Evolutionary conservation across 2,113 vertebrate species (phyloP).

Genomic region (Neogobius melanostomus): DNA sequence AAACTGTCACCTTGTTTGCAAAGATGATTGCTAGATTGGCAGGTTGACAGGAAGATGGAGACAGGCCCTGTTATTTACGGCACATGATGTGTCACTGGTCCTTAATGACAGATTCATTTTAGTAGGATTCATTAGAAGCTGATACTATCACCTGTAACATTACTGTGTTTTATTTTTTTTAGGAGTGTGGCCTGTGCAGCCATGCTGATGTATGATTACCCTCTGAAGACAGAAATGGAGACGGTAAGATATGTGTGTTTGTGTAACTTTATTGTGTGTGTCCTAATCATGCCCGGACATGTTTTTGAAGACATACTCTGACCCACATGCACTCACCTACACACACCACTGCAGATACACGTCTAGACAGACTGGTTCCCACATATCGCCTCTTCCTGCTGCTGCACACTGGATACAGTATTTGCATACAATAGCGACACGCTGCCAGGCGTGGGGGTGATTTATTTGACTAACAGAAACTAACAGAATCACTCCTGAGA

Average conservation of each 20-base stretch:
- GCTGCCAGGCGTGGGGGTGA: slow-evolving; percentile 29
- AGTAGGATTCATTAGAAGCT: too few relatives aligned
- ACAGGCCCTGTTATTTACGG: slow-evolving; percentile 22
- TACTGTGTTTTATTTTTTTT: slow-evolving; percentile 30
- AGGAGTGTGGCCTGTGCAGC: slow-evolving; percentile 74
- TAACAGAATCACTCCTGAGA: background rate
- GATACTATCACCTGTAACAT: background rate
- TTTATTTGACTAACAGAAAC: background rate
- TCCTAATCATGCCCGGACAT: slow-evolving; percentile 42
- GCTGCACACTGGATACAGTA: slow-evolving; percentile 50
- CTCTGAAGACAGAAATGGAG: slow-evolving; percentile 93
- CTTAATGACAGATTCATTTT: background rate
- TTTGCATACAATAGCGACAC: slow-evolving; percentile 72
- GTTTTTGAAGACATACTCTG: slow-evolving; percentile 36
- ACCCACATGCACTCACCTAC: slow-evolving; percentile 30
- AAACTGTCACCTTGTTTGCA: background rate
- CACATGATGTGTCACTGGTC: background rate
- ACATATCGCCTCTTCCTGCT: slow-evolving; percentile 70
- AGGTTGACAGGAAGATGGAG: slow-evolving; percentile 7
- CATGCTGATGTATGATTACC: slow-evolving; percentile 98
- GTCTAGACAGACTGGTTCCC: slow-evolving; percentile 71
- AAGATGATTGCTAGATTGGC: background rate
- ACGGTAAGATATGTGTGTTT: slow-evolving; percentile 75
- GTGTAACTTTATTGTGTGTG: slow-evolving; percentile 18
- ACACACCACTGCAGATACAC: slow-evolving; percentile 38